Percentiles rank a stretch among this genome's conserved stretches.
These are phyloP conservation scores for Phaonia tiefii DNA, from an alignment of 2,888 invertebrate genomes.

Conservation along the genomic window DNA sequence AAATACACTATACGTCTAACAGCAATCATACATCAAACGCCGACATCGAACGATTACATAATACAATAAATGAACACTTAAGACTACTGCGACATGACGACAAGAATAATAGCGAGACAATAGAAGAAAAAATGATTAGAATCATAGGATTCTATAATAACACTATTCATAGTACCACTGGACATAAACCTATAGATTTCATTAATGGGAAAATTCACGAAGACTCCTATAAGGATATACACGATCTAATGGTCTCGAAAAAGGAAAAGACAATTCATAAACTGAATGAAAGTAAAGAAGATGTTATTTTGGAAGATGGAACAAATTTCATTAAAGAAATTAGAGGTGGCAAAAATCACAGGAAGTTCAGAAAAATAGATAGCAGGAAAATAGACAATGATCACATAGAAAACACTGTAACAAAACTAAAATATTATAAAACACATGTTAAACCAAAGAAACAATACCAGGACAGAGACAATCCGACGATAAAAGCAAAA, in stretches of 20 bases:
- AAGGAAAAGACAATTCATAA: slow-evolving; percentile 60
- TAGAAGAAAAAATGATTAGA: slow-evolving; percentile 60
- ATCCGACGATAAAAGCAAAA: slow-evolving; percentile 39
- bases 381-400: slow-evolving; percentile 54
- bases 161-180: slow-evolving; percentile 59
- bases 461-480: slow-evolving; percentile 57
- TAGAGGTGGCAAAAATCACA: slow-evolving; percentile 62
- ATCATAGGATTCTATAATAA: slow-evolving; percentile 65
- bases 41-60: slow-evolving; percentile 65
- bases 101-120: slow-evolving; percentile 51
- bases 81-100: slow-evolving; percentile 64
- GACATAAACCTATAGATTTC: slow-evolving; percentile 39
- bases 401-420: slow-evolving; percentile 52
- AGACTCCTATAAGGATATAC: slow-evolving; percentile 53
- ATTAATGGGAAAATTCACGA: slow-evolving; percentile 48
- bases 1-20: slow-evolving; percentile 62
- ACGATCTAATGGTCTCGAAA: slow-evolving; percentile 47
- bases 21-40: slow-evolving; percentile 64
- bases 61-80: slow-evolving; percentile 67
- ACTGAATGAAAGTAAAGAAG: slow-evolving; percentile 55
- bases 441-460: slow-evolving; percentile 60
- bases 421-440: slow-evolving; percentile 64
- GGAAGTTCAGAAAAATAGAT: slow-evolving; percentile 62
- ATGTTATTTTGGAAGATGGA: slow-evolving; percentile 49
- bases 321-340: slow-evolving; percentile 52